Evolutionary conservation across 2,797 vertebrate genomes (phyloP), one percentile per base, ranked within the genome.

Genomic region (Tarsius wallacei): DNA sequence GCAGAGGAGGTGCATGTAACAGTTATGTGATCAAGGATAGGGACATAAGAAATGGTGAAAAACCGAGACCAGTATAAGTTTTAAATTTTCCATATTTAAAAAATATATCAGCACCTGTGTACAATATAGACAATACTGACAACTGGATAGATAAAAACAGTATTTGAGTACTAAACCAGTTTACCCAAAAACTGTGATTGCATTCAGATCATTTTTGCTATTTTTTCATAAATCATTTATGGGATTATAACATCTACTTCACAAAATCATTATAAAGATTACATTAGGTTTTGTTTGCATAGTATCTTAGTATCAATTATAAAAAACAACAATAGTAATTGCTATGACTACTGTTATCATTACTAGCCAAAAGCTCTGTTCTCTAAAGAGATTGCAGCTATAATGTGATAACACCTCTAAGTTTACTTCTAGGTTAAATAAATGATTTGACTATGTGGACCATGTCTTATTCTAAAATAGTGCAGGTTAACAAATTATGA

Each of bases 381-480:
- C 76, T 59, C 21, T 68, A n/a, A 61, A 78, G 51, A 83, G 61
- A 66, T 83, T 24, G 12, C n/a, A 16, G 47, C 47, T 42, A 73
- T 14, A 59, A 57, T 57, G 28, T 36, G 5, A 49, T 59, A 91
- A 84, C 3, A 80, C 14, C 21, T 66, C 21, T 76, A 36, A 89
- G 85, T 91, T 91, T 57, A 91, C 31, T 73, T 76, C 1, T 63
- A 64, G 55, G 12, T 76, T 49, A 51, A 80, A 49, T 82, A 55
- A 82, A 73, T 82, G 36, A 66, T 71, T 92, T 86, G 16, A 68
- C 59, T 94, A 55, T 80, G 2, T 49, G 19, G 53, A 14, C 8
- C 16, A n/a, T 33, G 55, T 47, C 15, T 95, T 74, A 73, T 73
- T 93, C 82, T 15, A 51, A 82, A 53, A 81, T 28, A 94, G 42